Percentiles rank a stretch among this genome's conserved stretches.
Evolutionary conservation across 92 coral and sea anemone species (phyloP).

Genomic region (Isaurus tuberculatus): DNA sequence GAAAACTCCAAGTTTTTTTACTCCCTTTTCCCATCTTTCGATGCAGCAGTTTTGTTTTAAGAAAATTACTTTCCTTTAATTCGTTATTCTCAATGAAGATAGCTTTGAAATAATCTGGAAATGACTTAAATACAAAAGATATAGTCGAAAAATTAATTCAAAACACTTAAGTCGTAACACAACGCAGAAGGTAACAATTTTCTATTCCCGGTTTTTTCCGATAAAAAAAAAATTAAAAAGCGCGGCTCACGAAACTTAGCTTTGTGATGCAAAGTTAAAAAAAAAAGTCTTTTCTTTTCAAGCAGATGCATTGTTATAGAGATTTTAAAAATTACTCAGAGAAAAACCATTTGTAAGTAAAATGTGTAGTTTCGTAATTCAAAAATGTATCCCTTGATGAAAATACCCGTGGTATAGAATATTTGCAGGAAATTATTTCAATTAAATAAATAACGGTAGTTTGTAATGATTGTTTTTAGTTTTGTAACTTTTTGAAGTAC

Average conservation of each 20-base stretch:
- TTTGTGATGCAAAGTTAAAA: conserved; percentile 43
- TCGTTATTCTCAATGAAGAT: not conserved
- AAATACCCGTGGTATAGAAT: not conserved
- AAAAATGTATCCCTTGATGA: not conserved
- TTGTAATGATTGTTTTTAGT: not conserved
- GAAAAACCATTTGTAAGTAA: not conserved
- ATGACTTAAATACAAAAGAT: not conserved
- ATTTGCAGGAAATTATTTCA: not conserved
- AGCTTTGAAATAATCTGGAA: not conserved
- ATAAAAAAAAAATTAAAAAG: not conserved
- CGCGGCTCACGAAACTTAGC: conserved; percentile 14
- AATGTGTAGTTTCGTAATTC: not conserved
- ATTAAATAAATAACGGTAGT: not conserved
- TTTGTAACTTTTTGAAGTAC: conserved; percentile 11
- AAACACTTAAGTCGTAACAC: not conserved
- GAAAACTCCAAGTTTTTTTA: too few species aligned
- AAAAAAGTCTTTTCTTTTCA: not conserved
- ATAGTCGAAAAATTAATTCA: not conserved
- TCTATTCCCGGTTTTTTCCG: not conserved
- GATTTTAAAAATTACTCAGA: not conserved
- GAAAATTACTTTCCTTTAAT: too few species aligned
- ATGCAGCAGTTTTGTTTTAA: too few species aligned
- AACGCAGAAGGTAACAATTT: not conserved
- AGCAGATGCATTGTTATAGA: conserved; percentile 12
- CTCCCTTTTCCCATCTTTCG: too few species aligned